Base-by-base conservation (phyloP, 2,797 vertebrate species). In the Galago senegalensis region DNA sequence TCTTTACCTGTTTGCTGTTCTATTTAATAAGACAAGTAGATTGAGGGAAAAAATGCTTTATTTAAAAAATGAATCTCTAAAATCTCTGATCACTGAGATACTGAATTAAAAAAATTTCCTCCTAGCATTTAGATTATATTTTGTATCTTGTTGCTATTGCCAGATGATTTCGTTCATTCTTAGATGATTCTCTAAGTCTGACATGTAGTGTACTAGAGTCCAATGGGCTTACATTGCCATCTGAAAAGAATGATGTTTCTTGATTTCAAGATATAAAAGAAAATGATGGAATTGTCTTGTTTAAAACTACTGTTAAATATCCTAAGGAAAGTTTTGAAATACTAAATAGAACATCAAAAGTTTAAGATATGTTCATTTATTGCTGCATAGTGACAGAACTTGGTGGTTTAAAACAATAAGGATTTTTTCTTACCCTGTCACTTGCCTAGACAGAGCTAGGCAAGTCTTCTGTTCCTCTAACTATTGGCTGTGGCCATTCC, bases 241-340 rank as follows among this genome's bases (percentile, higher is more conserved):
- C 80, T 75, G 49, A 92, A 96, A 18, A 91, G 67, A 79, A 58
- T 49, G 43, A n/a, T 70, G 14, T 80, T 89, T 91, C 70, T 95
- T 90, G 81, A 21, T 92, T 85, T 93, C 72, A 87, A 76, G 84
- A 75, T 91, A 43, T 43, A 46, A 90, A 67, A 87, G n/a, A 73
- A 70, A 63, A 75, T 56, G 40, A 84, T 94, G 25, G 81, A 56
- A 46, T 34, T 96, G 25, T 60, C 80, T 89, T 94, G 21, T 49
- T 83, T 84, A 84, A 46, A 79, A 87, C 18, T 93, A n/a, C 69
- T 89, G 94, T 89, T 43, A 87, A 92, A 73, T 93, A 94, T 34
- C 40, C 49, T 63, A 29, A 84, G 49, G 65, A 72, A 87, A 93
- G 40, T 93, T 94, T 86, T 70, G 29, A 89, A 89, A 93, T 96